Evolutionary conservation across 1,140 invertebrate genomes (phyloP).

Genomic region (Papilio dardanus): DNA sequence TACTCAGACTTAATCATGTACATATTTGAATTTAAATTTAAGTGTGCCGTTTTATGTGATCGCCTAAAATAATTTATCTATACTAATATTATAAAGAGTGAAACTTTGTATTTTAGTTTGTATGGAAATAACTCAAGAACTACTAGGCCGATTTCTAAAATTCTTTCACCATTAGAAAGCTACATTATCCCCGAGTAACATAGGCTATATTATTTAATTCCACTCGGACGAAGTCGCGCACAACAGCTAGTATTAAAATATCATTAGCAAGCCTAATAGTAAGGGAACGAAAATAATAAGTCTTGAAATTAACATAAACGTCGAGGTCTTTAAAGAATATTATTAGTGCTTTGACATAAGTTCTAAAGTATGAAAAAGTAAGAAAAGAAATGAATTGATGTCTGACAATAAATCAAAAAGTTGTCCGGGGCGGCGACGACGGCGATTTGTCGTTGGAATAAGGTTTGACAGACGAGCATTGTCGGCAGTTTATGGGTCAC

Average conservation of each 20-base stretch:
- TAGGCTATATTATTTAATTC: no score
- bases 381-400: constrained; percentile 61
- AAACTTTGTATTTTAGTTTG: no score
- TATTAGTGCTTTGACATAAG: constrained; percentile 13
- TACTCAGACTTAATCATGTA: background rate
- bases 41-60: background rate
- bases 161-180: no score
- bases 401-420: constrained; percentile 66
- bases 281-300: background rate
- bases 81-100: no score
- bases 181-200: no score
- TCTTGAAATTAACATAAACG: constrained; percentile 8
- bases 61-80: no score
- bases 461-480: constrained; percentile 49
- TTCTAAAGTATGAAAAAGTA: constrained; percentile 40
- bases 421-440: constrained; percentile 47
- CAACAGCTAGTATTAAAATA: background rate
- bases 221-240: no score
- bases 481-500: constrained; percentile 49
- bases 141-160: no score
- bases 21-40: background rate
- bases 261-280: background rate
- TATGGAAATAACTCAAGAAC: no score
- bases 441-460: constrained; percentile 59
- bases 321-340: background rate